A percentile compares a stretch with the other conserved stretches of the same genome.
These are phyloP conservation scores for Chromoteleia sp. DNA, from an alignment of 2,888 invertebrate genomes.

Conservation along the genomic window DNA sequence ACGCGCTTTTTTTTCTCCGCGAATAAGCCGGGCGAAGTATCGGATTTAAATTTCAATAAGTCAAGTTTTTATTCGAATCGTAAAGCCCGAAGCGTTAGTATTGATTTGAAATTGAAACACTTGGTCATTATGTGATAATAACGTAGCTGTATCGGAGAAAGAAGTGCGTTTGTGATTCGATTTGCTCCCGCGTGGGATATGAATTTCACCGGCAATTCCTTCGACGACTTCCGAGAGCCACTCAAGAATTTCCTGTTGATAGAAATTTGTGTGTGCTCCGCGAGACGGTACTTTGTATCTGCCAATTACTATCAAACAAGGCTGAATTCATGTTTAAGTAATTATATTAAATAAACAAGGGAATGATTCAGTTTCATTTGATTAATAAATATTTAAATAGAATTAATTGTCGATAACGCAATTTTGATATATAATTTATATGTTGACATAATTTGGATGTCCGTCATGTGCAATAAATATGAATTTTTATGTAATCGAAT, in stretches of 20 bases:
- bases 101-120: slow-evolving; percentile 43
- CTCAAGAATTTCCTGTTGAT: slow-evolving; percentile 28
- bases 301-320: not conserved
- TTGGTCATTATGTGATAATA: slow-evolving; percentile 32
- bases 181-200: slow-evolving; percentile 30
- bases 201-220: slow-evolving; percentile 17
- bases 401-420: too few species aligned
- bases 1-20: not conserved
- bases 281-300: not conserved
- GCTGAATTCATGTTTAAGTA: too few species aligned
- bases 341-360: too few species aligned
- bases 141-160: slow-evolving; percentile 12
- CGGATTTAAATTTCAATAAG: slow-evolving; percentile 13
- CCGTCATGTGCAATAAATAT: too few species aligned
- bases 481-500: too few species aligned
- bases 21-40: not conserved
- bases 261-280: not conserved
- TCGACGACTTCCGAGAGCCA: slow-evolving; percentile 24
- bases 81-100: not conserved
- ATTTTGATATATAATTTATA: too few species aligned
- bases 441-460: too few species aligned
- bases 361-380: too few species aligned
- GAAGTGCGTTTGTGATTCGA: slow-evolving; percentile 20
- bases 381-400: too few species aligned
- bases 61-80: slow-evolving; percentile 3